Evolutionary conservation across 2,888 invertebrate genomes (phyloP), one percentile per base, ranked within the genome.

Genomic region (Troides oblongomaculatus): DNA sequence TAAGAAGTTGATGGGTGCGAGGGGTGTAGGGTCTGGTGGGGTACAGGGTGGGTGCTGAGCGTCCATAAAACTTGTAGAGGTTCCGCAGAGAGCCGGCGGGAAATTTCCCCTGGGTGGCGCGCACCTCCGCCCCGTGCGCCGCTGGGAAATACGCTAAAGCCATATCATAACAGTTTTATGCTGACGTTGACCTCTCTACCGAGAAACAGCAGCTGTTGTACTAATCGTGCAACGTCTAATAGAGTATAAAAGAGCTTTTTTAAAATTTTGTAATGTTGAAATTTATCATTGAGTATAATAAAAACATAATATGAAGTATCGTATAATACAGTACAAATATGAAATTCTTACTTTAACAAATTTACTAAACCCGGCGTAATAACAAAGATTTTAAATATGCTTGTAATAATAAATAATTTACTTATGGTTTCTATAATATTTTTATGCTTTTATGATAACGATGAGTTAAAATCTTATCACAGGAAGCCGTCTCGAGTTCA

Each of bases 141-240:
- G 78, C 80, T 84, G 90, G 92, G 90, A 91, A 90, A 91, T 91
- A 90, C 91, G 88, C 87, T 87, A 85, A 89, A 88, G 91, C 87
- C 90, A 91, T 92, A 92, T 92, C 90, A 92, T 92, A 92, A 90
- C 92, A 90, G 89, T 90, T 92, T 92, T 92, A 91, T 91, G 91
- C 89, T 90, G 89, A 90, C 90, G 87, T 85, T 88, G 90, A 90
- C 89, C 90, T 89, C 88, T 84, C 85, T 82, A 82, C 82, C 80
- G 76, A 74, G 75, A 75, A 81, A 79, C 78, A 81, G 81, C 80
- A 77, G 78, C 74, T 59, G 69, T 57, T 65, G 39, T 66, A 58
- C 72, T 84, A 86, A 85, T 85, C 82, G 80, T 75, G 78, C 78
- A 78, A 82, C 83, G 7, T 25, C 10, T 58, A 23, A n/a, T 58